These are phyloP conservation scores for Crocuta crocuta DNA, from an alignment of 2,113 vertebrate genomes.

Conservation along the genomic window DNA sequence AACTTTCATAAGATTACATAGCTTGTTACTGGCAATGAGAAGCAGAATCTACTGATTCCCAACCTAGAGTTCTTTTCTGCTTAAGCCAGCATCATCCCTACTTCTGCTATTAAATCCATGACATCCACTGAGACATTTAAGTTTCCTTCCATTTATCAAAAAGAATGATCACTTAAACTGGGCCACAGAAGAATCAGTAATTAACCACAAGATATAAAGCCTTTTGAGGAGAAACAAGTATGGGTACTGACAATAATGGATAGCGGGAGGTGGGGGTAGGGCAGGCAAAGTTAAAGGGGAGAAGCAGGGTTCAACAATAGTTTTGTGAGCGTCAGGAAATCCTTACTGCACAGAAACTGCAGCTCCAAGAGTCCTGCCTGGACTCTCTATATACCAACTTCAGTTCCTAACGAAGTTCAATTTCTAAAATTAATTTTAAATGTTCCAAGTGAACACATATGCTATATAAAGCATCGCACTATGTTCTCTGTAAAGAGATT, in stretches of 20 bases:
- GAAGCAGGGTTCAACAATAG: neutral
- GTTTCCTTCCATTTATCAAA: constrained; percentile 33
- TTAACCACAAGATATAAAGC: neutral
- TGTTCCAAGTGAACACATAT: neutral
- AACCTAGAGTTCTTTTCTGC: neutral
- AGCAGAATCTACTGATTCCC: constrained; percentile 10
- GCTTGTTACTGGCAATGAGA: neutral
- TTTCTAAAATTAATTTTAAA: constrained; percentile 43
- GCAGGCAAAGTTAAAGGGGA: neutral
- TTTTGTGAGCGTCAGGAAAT: neutral
- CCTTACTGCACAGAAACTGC: neutral
- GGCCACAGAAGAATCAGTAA: neutral
- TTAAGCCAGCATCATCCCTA: neutral
- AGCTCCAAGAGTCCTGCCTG: neutral
- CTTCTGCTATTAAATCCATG: neutral
- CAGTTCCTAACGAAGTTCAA: neutral
- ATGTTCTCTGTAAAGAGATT: neutral
- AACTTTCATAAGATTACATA: neutral
- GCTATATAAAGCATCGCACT: neutral
- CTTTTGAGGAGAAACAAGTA: neutral
- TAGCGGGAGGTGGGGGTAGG: neutral
- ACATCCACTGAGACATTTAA: constrained; percentile 20
- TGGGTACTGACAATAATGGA: neutral
- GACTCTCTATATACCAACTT: neutral
- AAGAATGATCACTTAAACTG: constrained; percentile 10